These are phyloP conservation scores for Hippocampus guttulatus DNA, from an alignment of 2,113 vertebrate genomes.

Conservation along the genomic window DNA sequence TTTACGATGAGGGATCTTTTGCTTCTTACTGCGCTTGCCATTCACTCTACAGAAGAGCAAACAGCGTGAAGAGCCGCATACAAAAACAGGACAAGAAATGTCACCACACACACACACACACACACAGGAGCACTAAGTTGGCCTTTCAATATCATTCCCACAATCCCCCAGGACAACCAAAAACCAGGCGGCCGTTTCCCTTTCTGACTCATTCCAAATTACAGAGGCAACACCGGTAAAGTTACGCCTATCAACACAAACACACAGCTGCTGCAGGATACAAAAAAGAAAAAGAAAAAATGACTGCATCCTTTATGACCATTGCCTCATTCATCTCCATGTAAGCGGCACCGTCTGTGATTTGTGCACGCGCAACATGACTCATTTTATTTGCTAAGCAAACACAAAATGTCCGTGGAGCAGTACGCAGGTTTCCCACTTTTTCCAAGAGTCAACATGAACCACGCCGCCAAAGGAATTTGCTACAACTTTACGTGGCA, in stretches of 20 bases:
- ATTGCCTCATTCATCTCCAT: constrained; percentile 30
- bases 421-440: constrained; percentile 10
- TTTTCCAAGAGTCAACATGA: constrained; percentile 24
- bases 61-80: constrained; percentile 4
- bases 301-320: constrained; percentile 10
- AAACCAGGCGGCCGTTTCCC: constrained; percentile 35
- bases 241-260: constrained; percentile 35
- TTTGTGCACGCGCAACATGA: constrained; percentile 5
- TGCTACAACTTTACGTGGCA: constrained; percentile 15
- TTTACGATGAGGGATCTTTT: neutral
- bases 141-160: constrained; percentile 33
- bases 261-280: constrained; percentile 29
- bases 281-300: neutral
- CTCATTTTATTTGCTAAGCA: constrained; percentile 22
- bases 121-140: constrained; percentile 13
- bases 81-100: constrained; percentile 39
- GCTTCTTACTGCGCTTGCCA: neutral
- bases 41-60: constrained; percentile 11
- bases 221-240: constrained; percentile 55
- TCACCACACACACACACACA: constrained; percentile 9
- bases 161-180: constrained; percentile 44
- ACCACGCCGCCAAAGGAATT: constrained; percentile 46
- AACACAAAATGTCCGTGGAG: constrained; percentile 33
- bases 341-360: constrained; percentile 13
- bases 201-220: constrained; percentile 45